Base-by-base conservation (phyloP, 2,113 vertebrate genomes). In the Ceratotherium simum region DNA sequence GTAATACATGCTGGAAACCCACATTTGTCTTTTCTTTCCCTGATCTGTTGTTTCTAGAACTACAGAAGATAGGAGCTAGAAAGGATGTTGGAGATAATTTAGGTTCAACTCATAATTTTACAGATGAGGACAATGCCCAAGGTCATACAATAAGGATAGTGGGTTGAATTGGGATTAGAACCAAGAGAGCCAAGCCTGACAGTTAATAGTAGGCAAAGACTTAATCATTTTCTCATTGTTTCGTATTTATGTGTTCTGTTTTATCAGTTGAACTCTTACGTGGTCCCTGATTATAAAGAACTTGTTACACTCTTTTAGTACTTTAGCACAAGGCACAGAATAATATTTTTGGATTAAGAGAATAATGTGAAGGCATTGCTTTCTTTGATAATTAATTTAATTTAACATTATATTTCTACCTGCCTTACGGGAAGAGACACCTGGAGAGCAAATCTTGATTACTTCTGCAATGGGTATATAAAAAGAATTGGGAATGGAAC, bases 381-480 rank as follows among this genome's bases (percentile, higher is more conserved):
- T 92, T 82, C 82, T 89, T 92, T 80, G 88, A 92, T 31, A 75
- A 81, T 69, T 89, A 87, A 62, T 85, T 79, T 94, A 91, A 58
- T 67, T 42, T 79, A 51, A 27, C 91, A 54, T 65, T 96, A 2
- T 27, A 76, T 91, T 93, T 95, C 62, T 97, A 23, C 31, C 60
- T 79, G 54, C 36, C 31, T 89, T 72, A 56, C 29, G 75, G 88
- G 81, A 97, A 69, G 70, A 97, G 89, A 82, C 65, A 92, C 48
- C 83, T 91, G 60, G 78, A 81, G 72, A 72, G 56, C 60, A 89
- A 21, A 91, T 91, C 69, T 89, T 84, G 92, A 83, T 96, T 83
- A 69, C 62, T 92, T 91, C 91, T 91, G 85, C 82, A 93, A 11
- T 96, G 96, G 96, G 88, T 83, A 58, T 90, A 78, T 94, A 62